These are phyloP conservation scores for Cassiopea xamachana DNA, from an alignment of 30 jellyfish, hydroid and myxozoan species.

Conservation along the genomic window DNA sequence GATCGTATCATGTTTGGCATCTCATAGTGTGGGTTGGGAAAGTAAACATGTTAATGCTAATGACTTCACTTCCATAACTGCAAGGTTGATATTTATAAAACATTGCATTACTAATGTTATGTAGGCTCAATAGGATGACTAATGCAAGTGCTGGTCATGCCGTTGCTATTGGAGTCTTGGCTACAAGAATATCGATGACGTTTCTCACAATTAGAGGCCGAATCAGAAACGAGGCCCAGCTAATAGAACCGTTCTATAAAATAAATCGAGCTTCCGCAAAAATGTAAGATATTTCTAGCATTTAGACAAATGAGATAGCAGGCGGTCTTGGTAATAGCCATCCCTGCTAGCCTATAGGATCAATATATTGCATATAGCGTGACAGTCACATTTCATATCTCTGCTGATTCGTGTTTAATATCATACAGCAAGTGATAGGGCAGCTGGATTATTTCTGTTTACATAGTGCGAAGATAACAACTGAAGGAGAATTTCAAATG, in stretches of 20 bases:
- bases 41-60: too few relatives aligned
- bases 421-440: conserved; percentile 12
- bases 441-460: conserved; percentile 2
- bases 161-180: not conserved
- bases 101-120: too few relatives aligned
- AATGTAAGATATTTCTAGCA: not conserved
- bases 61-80: too few relatives aligned
- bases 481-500: not conserved
- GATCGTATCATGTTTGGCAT: too few relatives aligned
- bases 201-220: not conserved
- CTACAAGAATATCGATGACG: not conserved
- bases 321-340: not conserved
- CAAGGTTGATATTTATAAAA: too few relatives aligned
- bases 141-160: not conserved
- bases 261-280: not conserved
- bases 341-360: not conserved
- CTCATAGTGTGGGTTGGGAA: too few relatives aligned
- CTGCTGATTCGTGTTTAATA: not conserved
- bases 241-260: not conserved
- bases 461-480: not conserved
- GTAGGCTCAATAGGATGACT: too few relatives aligned
- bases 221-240: not conserved
- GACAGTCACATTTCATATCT: not conserved
- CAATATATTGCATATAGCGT: not conserved
- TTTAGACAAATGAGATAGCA: not conserved